These are phyloP conservation scores for Illadopsis cleaveri DNA, from an alignment of 2,113 vertebrate genomes.

Conservation along the genomic window DNA sequence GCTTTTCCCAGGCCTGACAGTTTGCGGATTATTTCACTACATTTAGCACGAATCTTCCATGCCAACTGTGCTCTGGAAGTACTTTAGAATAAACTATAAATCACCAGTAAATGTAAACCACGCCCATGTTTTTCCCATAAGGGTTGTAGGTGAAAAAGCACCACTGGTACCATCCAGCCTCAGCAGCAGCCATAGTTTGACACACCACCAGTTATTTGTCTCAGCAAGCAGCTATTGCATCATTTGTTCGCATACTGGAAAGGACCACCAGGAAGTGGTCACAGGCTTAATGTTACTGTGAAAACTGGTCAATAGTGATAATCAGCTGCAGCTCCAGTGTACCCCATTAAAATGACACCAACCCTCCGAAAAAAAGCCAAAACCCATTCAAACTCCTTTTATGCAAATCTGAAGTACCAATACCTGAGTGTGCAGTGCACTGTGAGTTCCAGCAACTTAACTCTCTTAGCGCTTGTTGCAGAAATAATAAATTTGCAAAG, in stretches of 20 bases:
- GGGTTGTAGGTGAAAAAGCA: background rate
- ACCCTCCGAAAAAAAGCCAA: background rate
- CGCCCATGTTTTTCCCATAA: background rate
- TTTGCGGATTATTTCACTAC: background rate
- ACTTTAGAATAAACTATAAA: background rate
- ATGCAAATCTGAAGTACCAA: background rate
- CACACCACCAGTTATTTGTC: background rate
- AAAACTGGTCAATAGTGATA: background rate
- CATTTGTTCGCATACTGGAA: background rate
- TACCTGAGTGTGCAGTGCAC: background rate
- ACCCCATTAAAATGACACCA: background rate
- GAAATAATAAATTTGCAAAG: background rate
- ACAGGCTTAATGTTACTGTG: background rate
- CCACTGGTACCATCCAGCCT: background rate
- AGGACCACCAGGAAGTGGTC: background rate
- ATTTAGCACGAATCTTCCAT: rapidly evolving
- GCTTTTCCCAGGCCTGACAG: background rate
- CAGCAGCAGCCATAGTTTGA: background rate
- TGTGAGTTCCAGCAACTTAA: background rate
- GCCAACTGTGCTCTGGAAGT: background rate
- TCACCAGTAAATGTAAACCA: background rate
- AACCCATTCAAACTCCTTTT: background rate
- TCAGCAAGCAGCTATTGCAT: background rate
- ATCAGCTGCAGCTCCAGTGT: background rate
- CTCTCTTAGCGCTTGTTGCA: background rate